Evolutionary conservation across 2,888 invertebrate genomes (phyloP).

Genomic region (Ptychoptera albimana): DNA sequence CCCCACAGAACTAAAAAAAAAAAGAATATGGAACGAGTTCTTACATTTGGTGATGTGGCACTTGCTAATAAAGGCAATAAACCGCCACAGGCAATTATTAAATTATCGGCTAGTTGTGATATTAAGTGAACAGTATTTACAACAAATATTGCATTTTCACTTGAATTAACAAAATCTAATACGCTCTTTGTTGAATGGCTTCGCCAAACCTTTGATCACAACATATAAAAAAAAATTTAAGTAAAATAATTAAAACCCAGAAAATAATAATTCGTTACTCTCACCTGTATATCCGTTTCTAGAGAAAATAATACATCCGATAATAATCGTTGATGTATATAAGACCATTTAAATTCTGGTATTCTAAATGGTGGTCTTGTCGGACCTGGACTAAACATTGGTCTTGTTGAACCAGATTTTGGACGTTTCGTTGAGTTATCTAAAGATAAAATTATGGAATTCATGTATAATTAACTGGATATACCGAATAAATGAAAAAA

Average conservation of each 20-base stretch:
- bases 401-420: constrained; percentile 51
- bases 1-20: neutral
- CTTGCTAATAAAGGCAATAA: constrained; percentile 90
- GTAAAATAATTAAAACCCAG: constrained; percentile 5
- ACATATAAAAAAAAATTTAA: constrained; percentile 7
- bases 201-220: constrained; percentile 39
- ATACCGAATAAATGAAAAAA: neutral
- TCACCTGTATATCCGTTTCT: constrained; percentile 90
- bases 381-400: constrained; percentile 88
- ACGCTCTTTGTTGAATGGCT: constrained; percentile 95
- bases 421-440: constrained; percentile 26
- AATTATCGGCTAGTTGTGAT: constrained; percentile 95
- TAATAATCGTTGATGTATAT: constrained; percentile 89
- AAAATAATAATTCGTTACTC: neutral
- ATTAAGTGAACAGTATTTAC: constrained; percentile 98
- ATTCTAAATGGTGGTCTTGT: constrained; percentile 93
- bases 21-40: constrained; percentile 28
- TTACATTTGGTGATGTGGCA: constrained; percentile 96
- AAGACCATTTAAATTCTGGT: constrained; percentile 99
- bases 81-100: constrained; percentile 97
- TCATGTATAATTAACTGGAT: neutral
- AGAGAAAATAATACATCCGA: constrained; percentile 93
- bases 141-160: constrained; percentile 97
- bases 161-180: constrained; percentile 94
- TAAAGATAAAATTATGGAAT: constrained; percentile 9